A percentile compares a stretch with the other conserved stretches of the same genome.
Evolutionary conservation across 2,797 vertebrate genomes (phyloP).

Genomic region (Monodelphis domestica): DNA sequence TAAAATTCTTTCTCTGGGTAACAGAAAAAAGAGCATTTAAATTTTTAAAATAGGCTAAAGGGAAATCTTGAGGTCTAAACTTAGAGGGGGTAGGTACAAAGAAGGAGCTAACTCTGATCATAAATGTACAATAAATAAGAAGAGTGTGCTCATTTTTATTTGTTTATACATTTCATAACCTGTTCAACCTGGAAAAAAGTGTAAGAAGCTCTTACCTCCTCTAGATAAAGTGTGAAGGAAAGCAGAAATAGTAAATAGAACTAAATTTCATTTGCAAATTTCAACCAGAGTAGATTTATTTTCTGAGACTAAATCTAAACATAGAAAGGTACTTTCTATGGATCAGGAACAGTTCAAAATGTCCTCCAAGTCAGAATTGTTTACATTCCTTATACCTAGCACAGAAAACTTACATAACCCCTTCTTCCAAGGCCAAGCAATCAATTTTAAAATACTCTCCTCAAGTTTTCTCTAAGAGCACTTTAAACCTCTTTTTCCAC

Average conservation of each 20-base stretch:
- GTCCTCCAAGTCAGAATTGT: constrained; percentile 69
- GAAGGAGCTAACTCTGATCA: background rate
- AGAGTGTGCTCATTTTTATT: background rate
- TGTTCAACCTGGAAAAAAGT: background rate
- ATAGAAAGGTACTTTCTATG: constrained; percentile 47
- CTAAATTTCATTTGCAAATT: constrained; percentile 11
- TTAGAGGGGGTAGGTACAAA: background rate
- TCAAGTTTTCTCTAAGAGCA: constrained; percentile 66
- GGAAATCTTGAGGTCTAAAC: background rate
- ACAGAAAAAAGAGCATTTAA: background rate
- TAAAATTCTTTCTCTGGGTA: background rate
- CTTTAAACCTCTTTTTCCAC: constrained; percentile 61
- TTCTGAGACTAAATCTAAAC: constrained; percentile 54
- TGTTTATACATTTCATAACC: background rate
- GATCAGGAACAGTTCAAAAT: constrained; percentile 46
- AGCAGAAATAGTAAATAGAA: constrained; percentile 51
- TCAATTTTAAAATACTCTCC: constrained; percentile 63
- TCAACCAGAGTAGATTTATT: background rate
- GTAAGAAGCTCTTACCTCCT: constrained; percentile 37
- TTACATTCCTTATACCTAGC: constrained; percentile 73
- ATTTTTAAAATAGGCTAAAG: background rate
- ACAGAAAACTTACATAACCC: constrained; percentile 72
- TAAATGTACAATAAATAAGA: background rate
- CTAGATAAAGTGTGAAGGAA: constrained; percentile 44
- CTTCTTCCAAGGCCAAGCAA: constrained; percentile 67